Percentiles rank a stretch among this genome's conserved stretches.
phyloP scores from a whole-genome alignment of 2,797 vertebrate species.

The Amphiprion clarkii region DNA sequence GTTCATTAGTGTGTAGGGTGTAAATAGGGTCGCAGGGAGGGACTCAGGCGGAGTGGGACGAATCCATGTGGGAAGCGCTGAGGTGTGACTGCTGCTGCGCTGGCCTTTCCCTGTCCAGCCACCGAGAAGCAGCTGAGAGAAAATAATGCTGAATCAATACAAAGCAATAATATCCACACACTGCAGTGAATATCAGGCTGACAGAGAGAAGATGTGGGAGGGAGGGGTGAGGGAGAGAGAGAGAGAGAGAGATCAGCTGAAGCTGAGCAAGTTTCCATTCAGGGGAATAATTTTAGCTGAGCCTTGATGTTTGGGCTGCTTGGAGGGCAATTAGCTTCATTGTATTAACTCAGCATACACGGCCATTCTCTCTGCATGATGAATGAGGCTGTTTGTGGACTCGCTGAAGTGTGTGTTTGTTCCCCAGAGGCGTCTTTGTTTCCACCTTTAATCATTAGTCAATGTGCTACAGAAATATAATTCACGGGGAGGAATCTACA shows the following conservation, averaged over 20 bases:
- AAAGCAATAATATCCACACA: conserved; percentile 84
- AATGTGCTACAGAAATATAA: conserved; percentile 80
- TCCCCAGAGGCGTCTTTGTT: conserved; percentile 82
- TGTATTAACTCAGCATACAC: conserved; percentile 86
- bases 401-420: conserved; percentile 81
- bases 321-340: conserved; percentile 85
- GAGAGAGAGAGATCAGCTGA: conserved; percentile 70
- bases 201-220: conserved; percentile 67
- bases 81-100: conserved; percentile 81
- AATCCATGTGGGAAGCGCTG: conserved; percentile 51
- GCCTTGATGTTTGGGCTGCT: conserved; percentile 80
- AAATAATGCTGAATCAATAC: conserved; percentile 87
- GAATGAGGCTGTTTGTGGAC: conserved; percentile 83
- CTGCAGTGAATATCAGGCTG: conserved; percentile 82
- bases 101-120: conserved; percentile 79
- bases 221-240: conserved; percentile 27
- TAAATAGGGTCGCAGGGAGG: conserved; percentile 45
- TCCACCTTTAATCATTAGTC: conserved; percentile 85
- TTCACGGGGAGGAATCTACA: conserved; percentile 72
- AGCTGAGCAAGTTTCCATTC: conserved; percentile 76
- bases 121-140: conserved; percentile 77
- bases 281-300: conserved; percentile 83
- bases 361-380: conserved; percentile 81
- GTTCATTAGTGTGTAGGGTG: conserved; percentile 49
- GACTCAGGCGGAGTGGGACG: conserved; percentile 27